A percentile compares a stretch with the other conserved stretches of the same genome.
phyloP scores from a whole-genome alignment of 2,113 vertebrate species.

The Axis porcinus region DNA sequence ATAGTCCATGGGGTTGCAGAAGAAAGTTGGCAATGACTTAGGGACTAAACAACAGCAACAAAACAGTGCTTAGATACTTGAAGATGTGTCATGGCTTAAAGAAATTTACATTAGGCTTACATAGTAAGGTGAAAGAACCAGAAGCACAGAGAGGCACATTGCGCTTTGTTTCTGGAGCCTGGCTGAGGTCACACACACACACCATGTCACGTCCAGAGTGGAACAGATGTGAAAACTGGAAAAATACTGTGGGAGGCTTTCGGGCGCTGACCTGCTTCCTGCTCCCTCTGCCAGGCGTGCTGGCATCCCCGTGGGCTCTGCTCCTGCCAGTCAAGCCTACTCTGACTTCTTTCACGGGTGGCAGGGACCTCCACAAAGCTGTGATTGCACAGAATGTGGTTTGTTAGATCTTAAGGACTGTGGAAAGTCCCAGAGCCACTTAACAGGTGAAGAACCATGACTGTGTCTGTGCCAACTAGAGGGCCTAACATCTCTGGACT shows the following conservation, averaged over 20 bases:
- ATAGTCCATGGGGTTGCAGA: background rate
- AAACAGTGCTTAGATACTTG: background rate
- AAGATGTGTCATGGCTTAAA: background rate
- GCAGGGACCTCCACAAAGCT: background rate
- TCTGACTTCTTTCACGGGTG: background rate
- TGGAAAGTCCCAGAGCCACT: constrained; percentile 49
- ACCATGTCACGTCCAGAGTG: background rate
- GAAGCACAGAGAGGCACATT: background rate
- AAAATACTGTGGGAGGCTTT: background rate
- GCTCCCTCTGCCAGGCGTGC: background rate
- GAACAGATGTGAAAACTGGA: background rate
- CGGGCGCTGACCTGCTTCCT: background rate
- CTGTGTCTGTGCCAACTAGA: constrained; percentile 18
- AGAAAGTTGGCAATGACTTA: background rate
- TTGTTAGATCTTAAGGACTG: constrained; percentile 31
- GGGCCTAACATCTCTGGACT: constrained; percentile 45
- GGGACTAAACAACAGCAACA: background rate
- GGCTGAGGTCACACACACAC: background rate
- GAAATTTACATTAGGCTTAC: background rate
- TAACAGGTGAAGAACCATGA: constrained; percentile 59
- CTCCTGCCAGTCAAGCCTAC: background rate
- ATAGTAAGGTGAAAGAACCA: background rate
- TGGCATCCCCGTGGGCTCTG: background rate
- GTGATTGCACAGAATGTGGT: background rate
- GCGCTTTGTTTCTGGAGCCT: background rate